phyloP scores from a whole-genome alignment of 53 echinoderm and acorn worm genomes.

The Hippasteria phrygiana region DNA sequence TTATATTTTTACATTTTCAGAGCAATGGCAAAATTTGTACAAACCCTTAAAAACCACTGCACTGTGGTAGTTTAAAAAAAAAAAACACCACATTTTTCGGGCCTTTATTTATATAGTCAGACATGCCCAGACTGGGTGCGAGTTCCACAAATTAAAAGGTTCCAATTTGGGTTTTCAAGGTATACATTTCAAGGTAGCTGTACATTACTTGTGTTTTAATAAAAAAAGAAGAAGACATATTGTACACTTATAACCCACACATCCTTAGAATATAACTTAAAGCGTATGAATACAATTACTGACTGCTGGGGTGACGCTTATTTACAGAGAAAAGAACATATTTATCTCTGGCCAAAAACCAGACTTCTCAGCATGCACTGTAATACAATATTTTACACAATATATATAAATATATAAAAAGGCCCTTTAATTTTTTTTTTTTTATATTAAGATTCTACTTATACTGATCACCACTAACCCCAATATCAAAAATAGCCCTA shows the following conservation, averaged over 20 bases:
- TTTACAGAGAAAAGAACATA: slow-evolving; percentile 24
- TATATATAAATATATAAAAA: slow-evolving; percentile 68
- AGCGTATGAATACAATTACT: slow-evolving; percentile 58
- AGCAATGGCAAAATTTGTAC: no score
- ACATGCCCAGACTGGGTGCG: neutral
- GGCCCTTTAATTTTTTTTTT: neutral
- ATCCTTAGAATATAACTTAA: slow-evolving; percentile 37
- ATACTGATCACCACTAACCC: slow-evolving; percentile 28
- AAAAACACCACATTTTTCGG: no score
- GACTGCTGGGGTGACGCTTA: slow-evolving; percentile 9
- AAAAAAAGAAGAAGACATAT: neutral
- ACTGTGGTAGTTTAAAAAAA: neutral
- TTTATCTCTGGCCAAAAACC: neutral
- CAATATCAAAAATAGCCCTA: slow-evolving; percentile 65
- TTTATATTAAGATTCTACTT: slow-evolving; percentile 50
- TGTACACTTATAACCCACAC: slow-evolving; percentile 20
- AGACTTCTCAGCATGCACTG: slow-evolving; percentile 24
- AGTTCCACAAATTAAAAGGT: no score
- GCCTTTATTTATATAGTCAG: no score
- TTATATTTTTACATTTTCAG: no score
- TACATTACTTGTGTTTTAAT: neutral
- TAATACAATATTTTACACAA: slow-evolving; percentile 65
- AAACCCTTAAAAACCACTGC: neutral
- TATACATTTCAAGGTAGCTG: neutral
- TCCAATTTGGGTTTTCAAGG: neutral